Percentiles rank a stretch among this genome's conserved stretches.
These are phyloP conservation scores for Clusia tigrina DNA, from an alignment of 2,888 invertebrate species.

Conservation along the genomic window DNA sequence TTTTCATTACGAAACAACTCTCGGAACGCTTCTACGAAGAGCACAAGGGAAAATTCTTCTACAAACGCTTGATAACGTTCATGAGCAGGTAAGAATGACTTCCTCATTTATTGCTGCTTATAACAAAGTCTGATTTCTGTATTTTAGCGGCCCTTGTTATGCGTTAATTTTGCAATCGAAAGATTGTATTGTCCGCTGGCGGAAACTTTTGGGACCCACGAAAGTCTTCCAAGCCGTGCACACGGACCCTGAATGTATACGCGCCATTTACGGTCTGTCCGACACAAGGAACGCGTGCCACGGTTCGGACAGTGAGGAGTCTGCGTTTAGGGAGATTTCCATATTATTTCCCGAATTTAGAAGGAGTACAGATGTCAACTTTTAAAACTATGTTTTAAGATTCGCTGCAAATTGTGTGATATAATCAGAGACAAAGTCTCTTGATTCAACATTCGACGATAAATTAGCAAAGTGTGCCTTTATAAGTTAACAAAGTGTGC, in stretches of 20 bases:
- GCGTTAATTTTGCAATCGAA: conserved; percentile 79
- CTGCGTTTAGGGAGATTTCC: conserved; percentile 78
- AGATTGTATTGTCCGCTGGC: conserved; percentile 83
- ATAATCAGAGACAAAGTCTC: too few species aligned
- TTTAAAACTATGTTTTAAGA: too few species aligned
- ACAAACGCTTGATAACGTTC: conserved; percentile 79
- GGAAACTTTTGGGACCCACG: conserved; percentile 87
- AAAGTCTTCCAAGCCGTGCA: conserved; percentile 84
- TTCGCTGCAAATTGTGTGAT: too few species aligned
- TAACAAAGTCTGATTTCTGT: not conserved
- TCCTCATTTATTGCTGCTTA: too few species aligned
- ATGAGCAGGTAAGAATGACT: conserved; percentile 74
- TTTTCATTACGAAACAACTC: conserved; percentile 69
- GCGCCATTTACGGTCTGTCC: conserved; percentile 86
- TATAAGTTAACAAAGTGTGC: too few species aligned
- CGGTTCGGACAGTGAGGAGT: conserved; percentile 82
- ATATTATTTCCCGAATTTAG: conserved; percentile 88
- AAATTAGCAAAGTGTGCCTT: too few species aligned
- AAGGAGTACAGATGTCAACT: too few species aligned
- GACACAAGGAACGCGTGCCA: conserved; percentile 95
- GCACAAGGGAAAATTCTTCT: conserved; percentile 85
- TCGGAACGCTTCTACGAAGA: conserved; percentile 83
- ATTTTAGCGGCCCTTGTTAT: conserved; percentile 80
- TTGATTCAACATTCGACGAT: too few species aligned
- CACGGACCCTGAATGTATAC: conserved; percentile 77